Evolutionary conservation across 2,888 invertebrate species (phyloP).

Genomic region (Hirtodrosophila confusa): DNA sequence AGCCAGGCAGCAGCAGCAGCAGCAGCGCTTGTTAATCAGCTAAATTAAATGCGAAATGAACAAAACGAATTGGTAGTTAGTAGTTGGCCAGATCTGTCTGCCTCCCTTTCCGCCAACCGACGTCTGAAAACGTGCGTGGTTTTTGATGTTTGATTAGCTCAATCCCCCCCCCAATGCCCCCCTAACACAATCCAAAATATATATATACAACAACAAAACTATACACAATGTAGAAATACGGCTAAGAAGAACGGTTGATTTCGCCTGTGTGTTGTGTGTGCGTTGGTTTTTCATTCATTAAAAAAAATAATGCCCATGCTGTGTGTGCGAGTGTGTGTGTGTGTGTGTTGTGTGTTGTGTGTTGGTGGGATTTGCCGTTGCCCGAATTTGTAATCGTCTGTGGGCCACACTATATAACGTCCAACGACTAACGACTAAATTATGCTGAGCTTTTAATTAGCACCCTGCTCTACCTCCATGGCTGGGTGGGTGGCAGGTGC

Average conservation of each 20-base stretch:
- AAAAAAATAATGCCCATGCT: slow-evolving; percentile 25
- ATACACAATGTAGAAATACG: slow-evolving; percentile 8
- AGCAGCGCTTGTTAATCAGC: slow-evolving; percentile 73
- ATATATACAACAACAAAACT: not conserved
- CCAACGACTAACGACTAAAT: slow-evolving; percentile 54
- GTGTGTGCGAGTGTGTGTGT: slow-evolving; percentile 1
- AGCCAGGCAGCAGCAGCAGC: not conserved
- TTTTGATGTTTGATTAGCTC: slow-evolving; percentile 66
- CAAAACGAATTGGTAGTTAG: slow-evolving; percentile 76
- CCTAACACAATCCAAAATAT: not conserved
- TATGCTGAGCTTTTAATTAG: slow-evolving; percentile 68
- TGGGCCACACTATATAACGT: slow-evolving; percentile 22
- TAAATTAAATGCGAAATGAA: slow-evolving; percentile 80
- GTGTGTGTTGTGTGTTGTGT: slow-evolving; percentile 13
- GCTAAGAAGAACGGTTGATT: slow-evolving; percentile 41
- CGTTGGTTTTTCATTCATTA: slow-evolving; percentile 71
- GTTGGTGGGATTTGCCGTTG: slow-evolving; percentile 51
- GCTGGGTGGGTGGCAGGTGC: slow-evolving; percentile 21
- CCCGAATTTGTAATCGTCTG: slow-evolving; percentile 46
- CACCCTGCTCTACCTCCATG: slow-evolving; percentile 16
- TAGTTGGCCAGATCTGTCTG: slow-evolving; percentile 16
- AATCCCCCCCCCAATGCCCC: not conserved
- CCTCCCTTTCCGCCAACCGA: not conserved
- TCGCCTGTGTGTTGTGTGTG: slow-evolving; percentile 1
- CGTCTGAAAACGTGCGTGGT: slow-evolving; percentile 59